phyloP scores from a whole-genome alignment of 2,888 invertebrate genomes.

The Calliphora vomitoria region DNA sequence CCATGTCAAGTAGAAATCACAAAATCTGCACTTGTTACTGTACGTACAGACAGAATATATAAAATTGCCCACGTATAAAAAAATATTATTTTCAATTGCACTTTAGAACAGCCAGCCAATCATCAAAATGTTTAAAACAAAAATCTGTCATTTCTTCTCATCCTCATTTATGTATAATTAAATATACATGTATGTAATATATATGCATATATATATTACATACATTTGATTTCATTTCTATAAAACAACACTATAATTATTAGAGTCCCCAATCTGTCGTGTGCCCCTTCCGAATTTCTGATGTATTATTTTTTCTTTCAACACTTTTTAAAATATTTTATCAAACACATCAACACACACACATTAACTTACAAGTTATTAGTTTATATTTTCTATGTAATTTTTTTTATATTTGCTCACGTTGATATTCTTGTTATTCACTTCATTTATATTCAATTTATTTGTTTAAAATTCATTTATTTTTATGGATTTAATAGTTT shows the following conservation, averaged over 20 bases:
- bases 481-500: constrained; percentile 67
- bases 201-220: background rate
- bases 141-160: constrained; percentile 3
- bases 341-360: constrained; percentile 39
- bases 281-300: background rate
- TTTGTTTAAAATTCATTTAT: constrained; percentile 41
- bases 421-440: constrained; percentile 47
- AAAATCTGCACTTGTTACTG: constrained; percentile 31
- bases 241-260: constrained; percentile 44
- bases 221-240: constrained; percentile 41
- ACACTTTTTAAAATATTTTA: constrained; percentile 55
- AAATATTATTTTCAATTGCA: background rate
- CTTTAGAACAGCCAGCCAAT: background rate
- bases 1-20: constrained; percentile 8
- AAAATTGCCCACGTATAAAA: constrained; percentile 13
- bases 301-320: constrained; percentile 33
- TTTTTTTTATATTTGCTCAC: background rate
- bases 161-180: constrained; percentile 12
- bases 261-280: constrained; percentile 2
- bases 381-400: constrained; percentile 1
- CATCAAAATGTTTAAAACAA: constrained; percentile 2
- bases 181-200: constrained; percentile 14
- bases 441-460: constrained; percentile 60
- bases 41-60: background rate
- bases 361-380: constrained; percentile 53